Conservation (phyloP, 2,113 vertebrate species). For the Channa maculata region DNA sequence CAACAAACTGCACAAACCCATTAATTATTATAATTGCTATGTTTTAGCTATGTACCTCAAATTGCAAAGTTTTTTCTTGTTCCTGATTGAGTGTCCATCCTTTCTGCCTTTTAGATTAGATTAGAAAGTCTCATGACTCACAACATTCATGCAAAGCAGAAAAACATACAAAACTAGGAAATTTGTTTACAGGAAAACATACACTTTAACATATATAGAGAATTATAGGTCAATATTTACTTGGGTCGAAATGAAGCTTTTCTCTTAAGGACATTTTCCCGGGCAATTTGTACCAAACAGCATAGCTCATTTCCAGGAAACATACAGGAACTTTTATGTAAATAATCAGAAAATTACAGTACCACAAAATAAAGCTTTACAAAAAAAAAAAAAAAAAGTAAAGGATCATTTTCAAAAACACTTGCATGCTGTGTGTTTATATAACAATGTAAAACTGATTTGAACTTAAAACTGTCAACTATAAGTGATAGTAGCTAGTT, state of each 20-base stretch:
- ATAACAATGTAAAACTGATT: no score
- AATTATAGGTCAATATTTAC: not conserved
- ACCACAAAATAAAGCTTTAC: not conserved
- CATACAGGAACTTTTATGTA: not conserved
- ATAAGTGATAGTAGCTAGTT: not conserved
- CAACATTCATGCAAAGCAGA: no score
- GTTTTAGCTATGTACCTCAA: not conserved
- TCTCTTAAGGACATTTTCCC: not conserved
- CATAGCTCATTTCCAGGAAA: not conserved
- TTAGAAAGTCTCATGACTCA: no score
- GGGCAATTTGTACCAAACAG: slow-evolving; percentile 22
- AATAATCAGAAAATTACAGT: not conserved
- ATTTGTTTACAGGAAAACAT: no score
- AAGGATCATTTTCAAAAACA: not conserved
- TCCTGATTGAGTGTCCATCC: not conserved
- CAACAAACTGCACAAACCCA: slow-evolving; percentile 16
- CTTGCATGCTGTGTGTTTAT: no score
- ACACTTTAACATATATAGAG: no score
- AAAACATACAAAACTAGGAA: no score
- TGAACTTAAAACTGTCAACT: no score
- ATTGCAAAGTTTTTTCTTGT: not conserved
- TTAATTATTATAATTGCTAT: slow-evolving; percentile 3
- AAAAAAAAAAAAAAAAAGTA: not conserved
- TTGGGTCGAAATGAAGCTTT: not conserved
- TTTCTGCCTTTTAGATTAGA: not conserved